These are phyloP conservation scores for Agriopis aurantiaria DNA, from an alignment of 2,888 invertebrate genomes.

Conservation along the genomic window DNA sequence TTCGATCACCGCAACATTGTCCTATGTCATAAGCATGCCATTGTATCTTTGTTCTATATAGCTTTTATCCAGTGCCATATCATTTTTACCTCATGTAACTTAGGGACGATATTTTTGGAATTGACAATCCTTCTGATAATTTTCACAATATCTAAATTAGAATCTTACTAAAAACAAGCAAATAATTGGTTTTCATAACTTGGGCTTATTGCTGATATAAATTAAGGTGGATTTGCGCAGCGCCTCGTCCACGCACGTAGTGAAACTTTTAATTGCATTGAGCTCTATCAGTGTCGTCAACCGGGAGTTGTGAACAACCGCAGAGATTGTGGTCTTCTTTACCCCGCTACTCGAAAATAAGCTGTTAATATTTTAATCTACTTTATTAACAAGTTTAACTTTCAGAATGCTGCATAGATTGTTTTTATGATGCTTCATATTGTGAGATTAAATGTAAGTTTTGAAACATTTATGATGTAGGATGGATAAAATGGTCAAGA, in stretches of 20 bases:
- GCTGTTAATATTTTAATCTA: constrained; percentile 48
- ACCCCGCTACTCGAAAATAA: constrained; percentile 41
- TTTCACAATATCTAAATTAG: constrained; percentile 54
- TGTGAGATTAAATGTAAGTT: neutral
- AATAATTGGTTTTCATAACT: constrained; percentile 84
- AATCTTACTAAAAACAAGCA: constrained; percentile 79
- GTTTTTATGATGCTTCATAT: constrained; percentile 5
- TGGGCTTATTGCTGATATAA: constrained; percentile 81
- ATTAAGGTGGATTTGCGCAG: constrained; percentile 79
- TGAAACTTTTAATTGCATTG: constrained; percentile 86
- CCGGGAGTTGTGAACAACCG: constrained; percentile 76
- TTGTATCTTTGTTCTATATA: neutral
- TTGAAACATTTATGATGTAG: neutral
- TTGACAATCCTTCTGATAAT: too few species aligned
- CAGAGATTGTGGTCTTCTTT: constrained; percentile 63
- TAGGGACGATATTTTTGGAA: neutral
- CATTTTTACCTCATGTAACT: neutral
- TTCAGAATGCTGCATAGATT: neutral
- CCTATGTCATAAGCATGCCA: neutral
- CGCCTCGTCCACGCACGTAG: constrained; percentile 84
- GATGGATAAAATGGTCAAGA: constrained; percentile 57
- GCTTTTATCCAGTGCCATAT: neutral
- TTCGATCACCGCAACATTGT: constrained; percentile 8
- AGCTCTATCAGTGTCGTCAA: constrained; percentile 83
- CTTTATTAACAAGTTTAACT: constrained; percentile 43